These are phyloP conservation scores for Salarias fasciatus DNA, from an alignment of 2,797 vertebrate genomes.

Conservation along the genomic window DNA sequence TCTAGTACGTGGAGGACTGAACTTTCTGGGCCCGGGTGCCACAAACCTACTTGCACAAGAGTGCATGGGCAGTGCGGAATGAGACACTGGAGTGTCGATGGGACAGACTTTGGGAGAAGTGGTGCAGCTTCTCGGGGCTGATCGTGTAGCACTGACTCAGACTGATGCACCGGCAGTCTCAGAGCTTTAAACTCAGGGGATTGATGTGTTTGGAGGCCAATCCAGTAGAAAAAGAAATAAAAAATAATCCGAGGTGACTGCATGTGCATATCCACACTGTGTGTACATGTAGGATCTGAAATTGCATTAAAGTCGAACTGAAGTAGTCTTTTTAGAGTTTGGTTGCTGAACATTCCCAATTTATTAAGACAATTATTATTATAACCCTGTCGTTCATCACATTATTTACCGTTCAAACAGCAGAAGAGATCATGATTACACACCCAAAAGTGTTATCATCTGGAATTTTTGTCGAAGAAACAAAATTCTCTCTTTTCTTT, in stretches of 20 bases:
- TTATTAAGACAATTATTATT: no score
- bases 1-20: slow-evolving; percentile 41
- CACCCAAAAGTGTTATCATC: no score
- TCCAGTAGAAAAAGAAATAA: slow-evolving; percentile 70
- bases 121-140: slow-evolving; percentile 35
- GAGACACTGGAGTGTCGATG: slow-evolving; percentile 16
- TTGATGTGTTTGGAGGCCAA: slow-evolving; percentile 23
- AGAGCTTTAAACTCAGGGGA: slow-evolving; percentile 33
- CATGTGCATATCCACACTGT: slow-evolving; percentile 75
- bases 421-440: no score
- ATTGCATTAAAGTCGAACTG: slow-evolving; percentile 48
- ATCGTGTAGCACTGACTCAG: slow-evolving; percentile 9
- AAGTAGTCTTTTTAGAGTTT: no score
- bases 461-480: no score
- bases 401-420: no score
- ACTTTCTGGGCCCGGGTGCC: slow-evolving; percentile 18
- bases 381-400: no score
- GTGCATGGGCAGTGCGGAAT: slow-evolving; percentile 1
- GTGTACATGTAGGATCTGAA: slow-evolving; percentile 39
- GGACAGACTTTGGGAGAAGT: no score
- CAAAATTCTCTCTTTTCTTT: no score
- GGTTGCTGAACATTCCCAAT: no score
- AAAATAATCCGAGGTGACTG: slow-evolving; percentile 59
- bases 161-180: slow-evolving; percentile 14
- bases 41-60: background rate